Evolutionary conservation across 2,888 invertebrate genomes (phyloP).

Genomic region (Tetanocera ferruginea): DNA sequence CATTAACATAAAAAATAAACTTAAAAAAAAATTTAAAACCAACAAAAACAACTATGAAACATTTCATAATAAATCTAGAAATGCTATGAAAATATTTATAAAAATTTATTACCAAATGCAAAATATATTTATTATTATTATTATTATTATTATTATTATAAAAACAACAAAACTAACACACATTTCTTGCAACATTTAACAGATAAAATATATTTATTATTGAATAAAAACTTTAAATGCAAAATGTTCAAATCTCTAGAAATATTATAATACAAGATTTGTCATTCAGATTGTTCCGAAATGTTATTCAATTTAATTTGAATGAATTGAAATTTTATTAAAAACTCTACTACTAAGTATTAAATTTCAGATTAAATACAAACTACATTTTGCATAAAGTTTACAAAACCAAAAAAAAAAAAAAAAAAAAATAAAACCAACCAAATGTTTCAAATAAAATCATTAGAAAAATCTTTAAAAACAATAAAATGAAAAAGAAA

Average conservation of each 20-base stretch:
- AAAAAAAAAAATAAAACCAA: too few relatives aligned
- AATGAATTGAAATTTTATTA: slow-evolving; percentile 29
- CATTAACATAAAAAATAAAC: background rate
- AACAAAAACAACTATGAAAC: too few relatives aligned
- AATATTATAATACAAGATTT: background rate
- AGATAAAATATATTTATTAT: slow-evolving; percentile 7
- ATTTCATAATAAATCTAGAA: slow-evolving; percentile 12
- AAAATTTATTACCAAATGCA: slow-evolving; percentile 16
- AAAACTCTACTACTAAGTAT: slow-evolving; percentile 16
- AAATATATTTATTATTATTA: background rate
- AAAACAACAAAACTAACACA: background rate
- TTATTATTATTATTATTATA: background rate
- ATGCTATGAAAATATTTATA: slow-evolving; percentile 24
- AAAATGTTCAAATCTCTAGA: slow-evolving; percentile 2
- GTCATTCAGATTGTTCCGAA: slow-evolving; percentile 12
- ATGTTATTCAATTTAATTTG: slow-evolving; percentile 24
- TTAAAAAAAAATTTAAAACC: background rate
- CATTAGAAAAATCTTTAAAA: background rate
- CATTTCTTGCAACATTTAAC: slow-evolving; percentile 3
- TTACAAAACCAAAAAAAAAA: background rate
- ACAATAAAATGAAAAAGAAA: too few relatives aligned
- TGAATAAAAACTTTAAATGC: background rate
- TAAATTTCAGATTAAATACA: slow-evolving; percentile 16
- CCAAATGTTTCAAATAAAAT: background rate
- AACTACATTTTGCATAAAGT: slow-evolving; percentile 4